Base-by-base conservation (phyloP, 2,113 vertebrate genomes). In the Eupsittula cactorum region DNA sequence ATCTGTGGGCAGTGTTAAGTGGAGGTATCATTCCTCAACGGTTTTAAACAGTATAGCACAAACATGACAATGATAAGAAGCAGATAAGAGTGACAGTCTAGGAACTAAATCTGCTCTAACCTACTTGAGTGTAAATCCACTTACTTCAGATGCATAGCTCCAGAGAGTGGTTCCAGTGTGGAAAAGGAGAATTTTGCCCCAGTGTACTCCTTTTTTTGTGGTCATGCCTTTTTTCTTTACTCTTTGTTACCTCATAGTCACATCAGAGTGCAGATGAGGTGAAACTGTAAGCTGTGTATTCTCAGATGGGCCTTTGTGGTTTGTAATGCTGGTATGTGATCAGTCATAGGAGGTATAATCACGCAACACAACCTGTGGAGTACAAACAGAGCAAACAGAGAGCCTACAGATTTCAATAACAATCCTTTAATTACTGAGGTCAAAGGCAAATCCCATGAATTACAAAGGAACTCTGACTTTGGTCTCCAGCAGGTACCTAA, bases 291-390 rank as follows among this genome's bases (percentile, higher is more conserved):
- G 98, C 14, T 97, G 97, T 16, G 96, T 98, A 96, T 96, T 98
- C 96, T 98, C 98, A 3, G 98, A 97, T 1, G 96, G 98, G 85
- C 98, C 98, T 2, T 98, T 98, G 79, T 95, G 98, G n/a, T 98
- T 98, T 16, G 97, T 97, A 63, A 98, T 97, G 44, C 97, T 97
- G 2, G 95, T 98, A 39, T 97, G 97, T 97, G 95, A 94, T 98
- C 86, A 98, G 97, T 95, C 83, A 80, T 42, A 95, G 97, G 85
- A 96, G 93, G 23, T 93, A 95, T 50, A 93, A 89, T 39, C 93
- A 96, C 96, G 42, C 95, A 94, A 5, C 13, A 83, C 7, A 95
- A 53, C 70, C 60, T 27, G 1, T 80, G 76, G 7, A 47, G 44
- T 95, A 94, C 55, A 91, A 96, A 71, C 91, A 92, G 55, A 87